Percentiles rank a stretch among this genome's conserved stretches.
Conservation (phyloP, 2,113 vertebrate genomes). For the Petrocephalus zakoni region DNA sequence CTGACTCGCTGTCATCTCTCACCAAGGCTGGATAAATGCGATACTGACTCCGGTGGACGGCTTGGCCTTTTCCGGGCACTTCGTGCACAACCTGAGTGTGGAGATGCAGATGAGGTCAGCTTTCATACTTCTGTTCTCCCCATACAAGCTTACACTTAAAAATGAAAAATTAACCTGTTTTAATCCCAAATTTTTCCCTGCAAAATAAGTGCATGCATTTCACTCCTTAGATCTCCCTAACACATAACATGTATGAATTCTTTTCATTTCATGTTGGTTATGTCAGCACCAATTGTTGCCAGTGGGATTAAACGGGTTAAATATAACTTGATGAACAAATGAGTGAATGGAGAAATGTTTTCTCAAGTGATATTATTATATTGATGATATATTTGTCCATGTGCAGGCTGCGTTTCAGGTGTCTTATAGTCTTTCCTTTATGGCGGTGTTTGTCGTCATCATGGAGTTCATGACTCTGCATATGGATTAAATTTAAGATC, state of each 20-base stretch:
- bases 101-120: slow-evolving; percentile 97
- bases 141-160: background rate
- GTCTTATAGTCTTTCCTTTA: background rate
- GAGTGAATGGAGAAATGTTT: background rate
- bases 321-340: background rate
- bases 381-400: background rate
- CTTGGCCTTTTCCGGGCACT: slow-evolving; percentile 91
- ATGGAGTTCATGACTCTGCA: background rate
- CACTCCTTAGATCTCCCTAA: too few relatives aligned
- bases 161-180: background rate
- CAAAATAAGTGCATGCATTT: too few relatives aligned
- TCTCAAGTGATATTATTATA: background rate
- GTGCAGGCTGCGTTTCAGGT: background rate
- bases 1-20: slow-evolving; percentile 19
- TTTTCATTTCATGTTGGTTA: too few relatives aligned
- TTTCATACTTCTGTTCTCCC: background rate
- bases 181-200: too few relatives aligned
- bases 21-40: slow-evolving; percentile 92
- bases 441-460: background rate
- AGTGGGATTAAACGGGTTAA: too few relatives aligned
- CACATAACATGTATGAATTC: too few relatives aligned
- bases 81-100: slow-evolving; percentile 89
- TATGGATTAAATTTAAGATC: background rate
- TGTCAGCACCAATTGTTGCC: too few relatives aligned
- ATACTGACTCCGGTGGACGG: slow-evolving; percentile 94